phyloP scores from a whole-genome alignment of 2,888 invertebrate genomes.

The Schizaphis graminum region DNA sequence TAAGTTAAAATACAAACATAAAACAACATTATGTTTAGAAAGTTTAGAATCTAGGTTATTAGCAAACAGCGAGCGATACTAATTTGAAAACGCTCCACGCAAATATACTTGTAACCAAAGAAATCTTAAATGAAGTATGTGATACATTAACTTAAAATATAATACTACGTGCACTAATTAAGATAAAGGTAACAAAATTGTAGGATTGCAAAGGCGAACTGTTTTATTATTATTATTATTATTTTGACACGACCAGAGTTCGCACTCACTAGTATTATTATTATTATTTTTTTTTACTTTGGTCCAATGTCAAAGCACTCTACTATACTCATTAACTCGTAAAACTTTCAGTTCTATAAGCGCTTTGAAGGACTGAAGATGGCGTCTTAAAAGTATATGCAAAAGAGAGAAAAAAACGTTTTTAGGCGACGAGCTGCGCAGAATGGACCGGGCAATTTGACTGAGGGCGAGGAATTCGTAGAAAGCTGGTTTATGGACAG shows the following conservation, averaged over 20 bases:
- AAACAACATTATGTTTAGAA: background rate
- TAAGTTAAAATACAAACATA: background rate
- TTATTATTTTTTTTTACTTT: slow-evolving; percentile 41
- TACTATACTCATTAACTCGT: slow-evolving; percentile 55
- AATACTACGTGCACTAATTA: slow-evolving; percentile 4
- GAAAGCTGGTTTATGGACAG: slow-evolving; percentile 30
- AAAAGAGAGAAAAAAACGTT: slow-evolving; percentile 32
- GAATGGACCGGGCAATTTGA: slow-evolving; percentile 56
- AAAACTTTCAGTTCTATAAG: slow-evolving; percentile 45
- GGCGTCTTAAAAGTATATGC: slow-evolving; percentile 31
- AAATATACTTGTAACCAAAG: background rate
- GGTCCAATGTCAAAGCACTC: slow-evolving; percentile 47
- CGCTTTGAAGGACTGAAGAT: slow-evolving; percentile 21
- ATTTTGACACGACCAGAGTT: slow-evolving; percentile 25
- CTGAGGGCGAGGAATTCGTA: background rate
- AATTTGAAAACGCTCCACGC: background rate
- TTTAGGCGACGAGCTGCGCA: slow-evolving; percentile 16
- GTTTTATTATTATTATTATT: slow-evolving; percentile 23
- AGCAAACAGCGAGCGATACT: background rate
- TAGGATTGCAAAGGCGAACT: background rate
- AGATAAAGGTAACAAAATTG: slow-evolving; percentile 24
- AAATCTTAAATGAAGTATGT: slow-evolving; percentile 29
- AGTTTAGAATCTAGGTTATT: background rate
- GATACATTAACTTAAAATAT: slow-evolving; percentile 27
- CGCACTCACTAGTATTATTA: slow-evolving; percentile 10